These are phyloP conservation scores for Pristionchus fissidentatus DNA, from an alignment of 2,888 invertebrate genomes.

Conservation along the genomic window DNA sequence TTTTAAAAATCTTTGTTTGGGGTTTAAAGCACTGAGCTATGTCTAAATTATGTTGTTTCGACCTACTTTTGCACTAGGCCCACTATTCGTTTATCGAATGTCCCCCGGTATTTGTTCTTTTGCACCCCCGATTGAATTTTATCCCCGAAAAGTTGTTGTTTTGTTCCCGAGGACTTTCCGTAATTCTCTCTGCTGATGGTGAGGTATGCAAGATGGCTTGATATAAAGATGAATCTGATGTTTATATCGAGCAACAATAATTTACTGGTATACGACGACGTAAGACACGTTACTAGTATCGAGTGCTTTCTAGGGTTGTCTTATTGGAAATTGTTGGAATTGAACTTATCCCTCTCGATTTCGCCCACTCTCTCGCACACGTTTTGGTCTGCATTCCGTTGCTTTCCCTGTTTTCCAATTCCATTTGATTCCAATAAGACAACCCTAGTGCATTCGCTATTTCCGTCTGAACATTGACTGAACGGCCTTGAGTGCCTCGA, in stretches of 20 bases:
- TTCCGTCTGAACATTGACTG: background rate
- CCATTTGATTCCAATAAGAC: too few relatives aligned
- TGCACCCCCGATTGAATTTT: background rate
- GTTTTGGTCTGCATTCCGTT: too few relatives aligned
- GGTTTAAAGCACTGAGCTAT: background rate
- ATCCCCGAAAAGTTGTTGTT: background rate
- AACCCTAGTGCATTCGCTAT: background rate
- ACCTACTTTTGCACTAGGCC: conserved; percentile 26
- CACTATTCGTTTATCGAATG: background rate
- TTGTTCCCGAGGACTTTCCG: background rate
- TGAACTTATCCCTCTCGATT: too few relatives aligned
- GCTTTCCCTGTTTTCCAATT: too few relatives aligned
- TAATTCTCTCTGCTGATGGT: background rate
- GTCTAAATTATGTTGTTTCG: conserved; percentile 36
- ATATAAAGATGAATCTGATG: conserved; percentile 8
- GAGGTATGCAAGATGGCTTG: background rate
- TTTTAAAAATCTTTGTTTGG: too few relatives aligned
- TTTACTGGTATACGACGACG: too few relatives aligned
- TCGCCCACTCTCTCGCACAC: too few relatives aligned
- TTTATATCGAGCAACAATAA: background rate
- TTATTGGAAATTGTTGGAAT: too few relatives aligned
- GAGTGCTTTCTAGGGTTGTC: too few relatives aligned
- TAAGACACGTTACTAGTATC: too few relatives aligned
- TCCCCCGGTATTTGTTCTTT: background rate
- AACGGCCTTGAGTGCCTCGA: conserved; percentile 25